Base-by-base conservation (phyloP, 2,797 vertebrate genomes). In the Gouania willdenowi region DNA sequence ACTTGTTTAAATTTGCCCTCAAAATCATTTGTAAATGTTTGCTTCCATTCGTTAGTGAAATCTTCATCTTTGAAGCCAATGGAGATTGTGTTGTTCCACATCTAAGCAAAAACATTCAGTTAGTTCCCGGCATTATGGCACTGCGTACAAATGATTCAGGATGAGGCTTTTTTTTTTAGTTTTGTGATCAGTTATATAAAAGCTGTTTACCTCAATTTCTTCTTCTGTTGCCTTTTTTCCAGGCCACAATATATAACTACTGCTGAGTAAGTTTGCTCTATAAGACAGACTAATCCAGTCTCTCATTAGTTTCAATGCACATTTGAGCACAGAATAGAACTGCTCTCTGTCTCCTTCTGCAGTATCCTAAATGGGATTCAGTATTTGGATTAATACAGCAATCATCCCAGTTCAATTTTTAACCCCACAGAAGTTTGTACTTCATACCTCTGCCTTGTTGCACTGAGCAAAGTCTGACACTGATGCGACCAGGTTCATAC, bases 1-100 rank as follows among this genome's bases (percentile, higher is more conserved):
- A 98, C 95, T 91, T 83, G 50, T 48, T 87, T 88, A 71, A 92
- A 86, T 24, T 91, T 92, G 1, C 73, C 89, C 72, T 90, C 72
- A 81, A 98, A 76, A 56, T 93, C 90, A 13, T 0, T 20, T 6
- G 81, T 78, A 16, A 98, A 56, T 0, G 12, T 78, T 1, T 15
- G 20, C 57, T 29, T 90, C 95, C 95, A 98, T 2, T 5, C 42
- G 41, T 31, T 47, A 5, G 82, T 87, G 45, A 74, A 79, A 0
- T 62, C 26, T 1, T 85, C 59, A 28, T 36, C 67, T 16, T 79
- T 79, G 46, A 95, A 94, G 4, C 31, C 16, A 14, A 94, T 73
- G 2, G 43, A 82, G 16, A 95, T 66, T 15, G 95, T 63, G 2
- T 48, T 81, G 43, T 86, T 71, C 94, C 93, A 98, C 1, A 82